Conservation (phyloP, 2,888 invertebrate genomes). For the Drosophila antonietae region DNA sequence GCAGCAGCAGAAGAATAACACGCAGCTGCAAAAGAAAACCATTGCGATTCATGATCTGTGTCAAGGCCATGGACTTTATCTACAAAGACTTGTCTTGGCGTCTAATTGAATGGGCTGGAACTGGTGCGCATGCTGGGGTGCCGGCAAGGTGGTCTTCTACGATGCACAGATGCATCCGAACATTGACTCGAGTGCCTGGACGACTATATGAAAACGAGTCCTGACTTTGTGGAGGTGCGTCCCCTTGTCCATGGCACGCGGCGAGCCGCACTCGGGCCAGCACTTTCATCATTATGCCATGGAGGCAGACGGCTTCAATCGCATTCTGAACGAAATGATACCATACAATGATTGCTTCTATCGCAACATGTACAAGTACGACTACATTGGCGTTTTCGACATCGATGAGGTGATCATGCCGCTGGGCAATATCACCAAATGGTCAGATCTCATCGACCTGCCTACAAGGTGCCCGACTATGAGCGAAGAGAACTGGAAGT, state of each 20-base stretch:
- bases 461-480: slow-evolving; percentile 83
- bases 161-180: slow-evolving; percentile 94
- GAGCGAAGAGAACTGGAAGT: slow-evolving; percentile 84
- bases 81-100: slow-evolving; percentile 94
- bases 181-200: slow-evolving; percentile 91
- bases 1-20: not conserved
- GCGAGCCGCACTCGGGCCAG: slow-evolving; percentile 93
- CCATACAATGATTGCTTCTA: slow-evolving; percentile 98
- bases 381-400: slow-evolving; percentile 94
- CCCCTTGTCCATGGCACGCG: slow-evolving; percentile 93
- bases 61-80: slow-evolving; percentile 92
- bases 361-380: slow-evolving; percentile 94
- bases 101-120: slow-evolving; percentile 97
- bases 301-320: slow-evolving; percentile 93
- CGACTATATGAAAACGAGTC: slow-evolving; percentile 86
- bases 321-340: slow-evolving; percentile 95
- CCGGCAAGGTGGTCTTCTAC: slow-evolving; percentile 95
- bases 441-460: slow-evolving; percentile 91
- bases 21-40: not conserved
- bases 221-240: slow-evolving; percentile 89
- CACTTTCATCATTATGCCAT: slow-evolving; percentile 94
- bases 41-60: slow-evolving; percentile 41
- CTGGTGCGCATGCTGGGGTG: slow-evolving; percentile 94
- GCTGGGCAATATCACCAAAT: slow-evolving; percentile 87
- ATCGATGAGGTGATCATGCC: slow-evolving; percentile 98